Evolutionary conservation across 2,797 vertebrate species (phyloP).

Genomic region (Clarias fuscus): DNA sequence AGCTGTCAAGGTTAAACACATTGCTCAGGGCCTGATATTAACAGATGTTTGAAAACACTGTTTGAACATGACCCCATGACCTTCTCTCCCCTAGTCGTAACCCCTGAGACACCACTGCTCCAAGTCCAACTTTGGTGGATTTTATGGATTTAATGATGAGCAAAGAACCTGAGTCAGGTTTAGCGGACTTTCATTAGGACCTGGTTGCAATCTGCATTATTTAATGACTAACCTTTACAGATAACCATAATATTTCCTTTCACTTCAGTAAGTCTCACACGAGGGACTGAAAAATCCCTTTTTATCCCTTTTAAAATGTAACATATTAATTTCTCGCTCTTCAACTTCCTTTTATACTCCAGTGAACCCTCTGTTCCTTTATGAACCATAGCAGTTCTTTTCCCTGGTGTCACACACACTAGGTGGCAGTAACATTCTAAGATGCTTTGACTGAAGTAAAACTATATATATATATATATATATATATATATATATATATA

Average conservation of each 20-base stretch:
- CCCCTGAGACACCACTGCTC: no score
- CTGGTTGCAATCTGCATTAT: background rate
- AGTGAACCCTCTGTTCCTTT: background rate
- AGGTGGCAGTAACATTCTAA: constrained; percentile 53
- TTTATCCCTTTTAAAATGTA: background rate
- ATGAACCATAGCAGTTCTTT: background rate
- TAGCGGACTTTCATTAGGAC: background rate
- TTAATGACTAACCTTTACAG: background rate
- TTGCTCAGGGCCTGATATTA: no score
- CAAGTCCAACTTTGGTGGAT: no score
- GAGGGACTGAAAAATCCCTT: background rate
- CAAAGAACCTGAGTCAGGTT: background rate
- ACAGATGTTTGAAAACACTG: no score
- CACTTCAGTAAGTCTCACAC: background rate
- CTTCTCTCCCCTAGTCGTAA: no score
- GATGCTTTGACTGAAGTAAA: background rate
- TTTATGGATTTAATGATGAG: background rate
- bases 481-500: no score
- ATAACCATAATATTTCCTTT: background rate
- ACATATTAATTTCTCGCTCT: background rate
- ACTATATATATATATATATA: no score
- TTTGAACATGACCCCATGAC: no score
- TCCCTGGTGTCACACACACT: constrained; percentile 14
- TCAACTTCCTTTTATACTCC: background rate
- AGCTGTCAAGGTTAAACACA: no score